Percentiles rank a stretch among this genome's conserved stretches.
These are phyloP conservation scores for Sebastes diaconus DNA, from an alignment of 2,797 vertebrate genomes.

Conservation along the genomic window DNA sequence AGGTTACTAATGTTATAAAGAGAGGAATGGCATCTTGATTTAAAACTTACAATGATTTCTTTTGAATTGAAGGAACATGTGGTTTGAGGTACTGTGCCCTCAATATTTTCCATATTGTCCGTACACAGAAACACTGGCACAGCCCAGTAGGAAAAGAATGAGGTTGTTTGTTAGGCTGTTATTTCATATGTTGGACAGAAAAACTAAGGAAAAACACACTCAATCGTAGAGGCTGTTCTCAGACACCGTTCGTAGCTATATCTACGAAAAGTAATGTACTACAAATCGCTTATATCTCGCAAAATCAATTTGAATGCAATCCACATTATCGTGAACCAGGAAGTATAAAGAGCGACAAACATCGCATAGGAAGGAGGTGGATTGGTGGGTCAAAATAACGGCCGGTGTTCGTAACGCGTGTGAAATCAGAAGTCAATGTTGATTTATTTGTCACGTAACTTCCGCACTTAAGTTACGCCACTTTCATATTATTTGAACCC, in stretches of 20 bases:
- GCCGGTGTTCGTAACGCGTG: not conserved
- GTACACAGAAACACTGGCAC: conserved; percentile 11
- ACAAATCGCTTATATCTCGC: not conserved
- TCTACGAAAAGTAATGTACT: not conserved
- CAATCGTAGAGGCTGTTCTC: not conserved
- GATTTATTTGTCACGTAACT: not conserved
- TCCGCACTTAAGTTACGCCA: no score
- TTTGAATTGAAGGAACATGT: conserved; percentile 31
- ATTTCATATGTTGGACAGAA: conserved; percentile 12
- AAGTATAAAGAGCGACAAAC: not conserved
- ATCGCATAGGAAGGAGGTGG: not conserved
- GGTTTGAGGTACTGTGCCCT: conserved; percentile 26
- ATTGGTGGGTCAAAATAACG: not conserved
- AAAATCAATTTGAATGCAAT: not conserved
- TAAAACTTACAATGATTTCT: not conserved
- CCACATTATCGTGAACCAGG: not conserved
- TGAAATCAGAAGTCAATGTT: not conserved
- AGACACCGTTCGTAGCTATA: not conserved
- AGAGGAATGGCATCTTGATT: conserved; percentile 10
- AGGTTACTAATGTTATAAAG: not conserved
- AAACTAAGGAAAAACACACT: conserved; percentile 3
- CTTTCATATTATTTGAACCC: no score
- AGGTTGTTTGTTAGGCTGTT: conserved; percentile 18
- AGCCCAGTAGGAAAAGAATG: not conserved
- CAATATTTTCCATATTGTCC: conserved; percentile 21